These are phyloP conservation scores for Cerastoderma edule DNA, from an alignment of 2,888 invertebrate genomes.

Conservation along the genomic window DNA sequence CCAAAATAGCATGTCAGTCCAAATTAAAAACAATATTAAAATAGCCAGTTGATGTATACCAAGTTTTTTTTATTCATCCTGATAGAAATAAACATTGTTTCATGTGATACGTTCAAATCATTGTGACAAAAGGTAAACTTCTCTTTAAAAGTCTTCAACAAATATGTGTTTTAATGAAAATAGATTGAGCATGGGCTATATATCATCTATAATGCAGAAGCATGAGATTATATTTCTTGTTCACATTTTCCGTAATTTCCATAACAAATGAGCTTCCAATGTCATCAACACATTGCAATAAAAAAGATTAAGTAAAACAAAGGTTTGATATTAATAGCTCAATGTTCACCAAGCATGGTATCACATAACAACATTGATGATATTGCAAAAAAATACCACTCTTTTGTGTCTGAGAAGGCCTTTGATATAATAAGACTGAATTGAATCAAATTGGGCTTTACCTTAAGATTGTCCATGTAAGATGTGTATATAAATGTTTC, in stretches of 20 bases:
- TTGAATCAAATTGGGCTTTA: constrained; percentile 20
- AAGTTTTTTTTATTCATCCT: background rate
- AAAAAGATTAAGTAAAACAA: background rate
- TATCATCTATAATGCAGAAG: no score
- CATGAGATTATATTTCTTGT: no score
- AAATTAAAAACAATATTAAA: background rate
- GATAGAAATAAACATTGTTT: background rate
- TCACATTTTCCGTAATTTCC: no score
- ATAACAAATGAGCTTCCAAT: no score
- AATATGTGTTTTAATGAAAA: no score
- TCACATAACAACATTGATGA: background rate
- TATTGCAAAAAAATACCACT: background rate
- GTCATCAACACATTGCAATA: no score
- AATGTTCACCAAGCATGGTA: no score
- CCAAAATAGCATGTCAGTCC: background rate
- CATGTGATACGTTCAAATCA: background rate
- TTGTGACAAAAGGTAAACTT: background rate
- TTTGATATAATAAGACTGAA: background rate
- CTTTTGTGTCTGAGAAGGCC: background rate
- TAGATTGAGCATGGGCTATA: no score
- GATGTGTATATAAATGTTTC: constrained; percentile 65
- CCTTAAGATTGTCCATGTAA: constrained; percentile 61
- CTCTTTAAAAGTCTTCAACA: no score
- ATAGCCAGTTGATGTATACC: background rate
- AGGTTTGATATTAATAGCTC: background rate